phyloP scores from a whole-genome alignment of 2,888 invertebrate species.

The Thysanoteuthis rhombus region DNA sequence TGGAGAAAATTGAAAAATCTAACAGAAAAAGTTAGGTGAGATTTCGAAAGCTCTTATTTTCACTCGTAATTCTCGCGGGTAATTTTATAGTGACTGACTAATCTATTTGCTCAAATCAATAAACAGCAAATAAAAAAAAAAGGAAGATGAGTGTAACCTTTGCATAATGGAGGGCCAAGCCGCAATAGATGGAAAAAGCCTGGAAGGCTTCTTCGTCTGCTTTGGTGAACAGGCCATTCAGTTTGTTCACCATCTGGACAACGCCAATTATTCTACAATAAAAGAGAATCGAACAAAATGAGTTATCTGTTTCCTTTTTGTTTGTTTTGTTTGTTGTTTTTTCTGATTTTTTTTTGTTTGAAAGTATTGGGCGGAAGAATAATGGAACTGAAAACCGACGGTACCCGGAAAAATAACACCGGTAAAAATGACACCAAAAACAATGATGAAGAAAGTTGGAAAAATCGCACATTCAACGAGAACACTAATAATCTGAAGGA shows the following conservation, averaged over 20 bases:
- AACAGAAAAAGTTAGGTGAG: background rate
- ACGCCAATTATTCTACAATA: conserved; percentile 79
- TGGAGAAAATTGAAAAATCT: background rate
- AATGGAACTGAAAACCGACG: too few relatives aligned
- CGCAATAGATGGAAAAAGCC: conserved; percentile 86
- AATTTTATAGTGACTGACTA: background rate
- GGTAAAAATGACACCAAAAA: too few relatives aligned
- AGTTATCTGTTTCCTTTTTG: background rate
- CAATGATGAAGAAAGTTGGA: too few relatives aligned
- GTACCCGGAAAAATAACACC: too few relatives aligned
- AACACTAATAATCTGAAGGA: too few relatives aligned
- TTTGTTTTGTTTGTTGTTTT: too few relatives aligned
- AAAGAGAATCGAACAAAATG: background rate
- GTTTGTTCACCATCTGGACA: conserved; percentile 85
- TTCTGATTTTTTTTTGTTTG: too few relatives aligned
- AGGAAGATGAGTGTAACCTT: conserved; percentile 68
- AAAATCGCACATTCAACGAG: too few relatives aligned
- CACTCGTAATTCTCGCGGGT: background rate
- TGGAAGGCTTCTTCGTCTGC: conserved; percentile 85
- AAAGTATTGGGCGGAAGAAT: background rate
- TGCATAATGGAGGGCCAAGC: conserved; percentile 85
- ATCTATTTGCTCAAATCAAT: background rate
- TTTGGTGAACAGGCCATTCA: conserved; percentile 71
- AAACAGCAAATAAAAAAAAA: background rate
- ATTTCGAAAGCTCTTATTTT: background rate